These are phyloP conservation scores for Perithous albicinctus DNA, from an alignment of 2,888 invertebrate species.

Conservation along the genomic window DNA sequence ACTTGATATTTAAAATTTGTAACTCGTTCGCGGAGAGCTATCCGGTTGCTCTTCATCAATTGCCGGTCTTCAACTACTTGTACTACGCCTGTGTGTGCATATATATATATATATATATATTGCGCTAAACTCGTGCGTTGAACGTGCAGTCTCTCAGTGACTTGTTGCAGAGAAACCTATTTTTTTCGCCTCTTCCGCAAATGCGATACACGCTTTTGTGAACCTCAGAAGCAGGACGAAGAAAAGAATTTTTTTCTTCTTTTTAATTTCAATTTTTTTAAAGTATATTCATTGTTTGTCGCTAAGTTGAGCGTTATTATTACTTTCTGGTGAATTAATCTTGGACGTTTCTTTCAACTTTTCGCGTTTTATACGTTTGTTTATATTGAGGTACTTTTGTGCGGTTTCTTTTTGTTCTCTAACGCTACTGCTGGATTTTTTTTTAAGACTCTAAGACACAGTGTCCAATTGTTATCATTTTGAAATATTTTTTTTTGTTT, in stretches of 20 bases:
- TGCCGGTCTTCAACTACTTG: slow-evolving; percentile 21
- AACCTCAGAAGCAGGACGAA: background rate
- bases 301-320: background rate
- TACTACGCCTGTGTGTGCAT: no score
- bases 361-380: background rate
- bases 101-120: slow-evolving; percentile 30
- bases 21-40: background rate
- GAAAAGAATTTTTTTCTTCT: background rate
- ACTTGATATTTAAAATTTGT: background rate
- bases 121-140: background rate
- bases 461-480: background rate
- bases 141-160: background rate
- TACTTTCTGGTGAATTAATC: no score
- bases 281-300: background rate
- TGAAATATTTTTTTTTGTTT: slow-evolving; percentile 8
- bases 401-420: background rate
- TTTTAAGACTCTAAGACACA: background rate
- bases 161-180: background rate
- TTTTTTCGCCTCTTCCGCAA: background rate
- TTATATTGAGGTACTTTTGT: slow-evolving; percentile 13
- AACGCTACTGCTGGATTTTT: background rate
- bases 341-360: background rate
- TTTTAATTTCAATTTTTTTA: background rate
- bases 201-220: background rate
- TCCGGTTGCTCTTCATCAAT: slow-evolving; percentile 1